Evolutionary conservation across 2,888 invertebrate genomes (phyloP).

Genomic region (Hyposoter didymator): DNA sequence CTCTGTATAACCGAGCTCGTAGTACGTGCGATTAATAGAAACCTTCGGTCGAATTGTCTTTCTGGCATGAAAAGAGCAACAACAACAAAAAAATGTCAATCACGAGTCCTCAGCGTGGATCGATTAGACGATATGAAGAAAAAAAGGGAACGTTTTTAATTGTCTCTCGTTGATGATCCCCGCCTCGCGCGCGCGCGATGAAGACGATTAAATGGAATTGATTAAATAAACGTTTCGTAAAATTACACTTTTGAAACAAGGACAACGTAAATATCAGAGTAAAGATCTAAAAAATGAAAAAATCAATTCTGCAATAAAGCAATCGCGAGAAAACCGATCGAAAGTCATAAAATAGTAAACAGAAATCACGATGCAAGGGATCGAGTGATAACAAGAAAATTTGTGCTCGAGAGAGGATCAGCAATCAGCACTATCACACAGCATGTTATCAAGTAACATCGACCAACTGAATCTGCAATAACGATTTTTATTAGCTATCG

Average conservation of each 20-base stretch:
- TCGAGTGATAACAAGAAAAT: neutral
- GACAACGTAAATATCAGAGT: slow-evolving; percentile 26
- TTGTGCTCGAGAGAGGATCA: neutral
- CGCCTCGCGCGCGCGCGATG: too few species aligned
- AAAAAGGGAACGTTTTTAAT: neutral
- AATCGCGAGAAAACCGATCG: neutral
- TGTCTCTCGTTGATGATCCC: slow-evolving; percentile 31
- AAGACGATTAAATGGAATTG: neutral
- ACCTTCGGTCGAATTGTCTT: slow-evolving; percentile 42
- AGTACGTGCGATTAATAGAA: neutral
- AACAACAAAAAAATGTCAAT: slow-evolving; percentile 4
- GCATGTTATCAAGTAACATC: neutral
- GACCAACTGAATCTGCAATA: neutral
- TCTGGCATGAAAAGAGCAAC: neutral
- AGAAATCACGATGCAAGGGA: neutral
- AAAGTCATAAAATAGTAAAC: neutral
- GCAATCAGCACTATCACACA: neutral
- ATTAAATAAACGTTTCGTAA: slow-evolving; percentile 20
- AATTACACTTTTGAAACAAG: slow-evolving; percentile 2
- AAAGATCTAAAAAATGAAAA: neutral
- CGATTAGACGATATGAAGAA: neutral
- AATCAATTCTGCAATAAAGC: neutral
- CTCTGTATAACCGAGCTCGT: slow-evolving; percentile 7
- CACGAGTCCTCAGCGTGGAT: neutral
- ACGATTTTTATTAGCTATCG: neutral